Evolutionary conservation across 2,797 vertebrate species (phyloP).

Genomic region (Hemitrygon akajei): DNA sequence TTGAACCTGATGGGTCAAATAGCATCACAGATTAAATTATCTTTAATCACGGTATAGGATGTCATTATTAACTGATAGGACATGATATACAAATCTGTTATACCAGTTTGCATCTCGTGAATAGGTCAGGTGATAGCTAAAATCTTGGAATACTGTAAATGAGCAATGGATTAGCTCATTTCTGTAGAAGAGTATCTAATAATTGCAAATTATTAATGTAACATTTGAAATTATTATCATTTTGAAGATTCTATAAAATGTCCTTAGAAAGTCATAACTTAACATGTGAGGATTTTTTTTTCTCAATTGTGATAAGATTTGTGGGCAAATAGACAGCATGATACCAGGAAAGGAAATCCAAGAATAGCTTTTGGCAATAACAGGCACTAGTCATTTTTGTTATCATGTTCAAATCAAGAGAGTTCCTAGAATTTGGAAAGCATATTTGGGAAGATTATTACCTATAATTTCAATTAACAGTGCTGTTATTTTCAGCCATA

Average conservation of each 20-base stretch:
- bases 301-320: background rate
- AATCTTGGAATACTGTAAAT: background rate
- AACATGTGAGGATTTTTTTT: background rate
- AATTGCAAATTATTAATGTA: background rate
- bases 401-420: background rate
- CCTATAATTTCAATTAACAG: too few species aligned
- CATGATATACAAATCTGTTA: background rate
- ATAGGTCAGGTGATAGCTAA: background rate
- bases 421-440: background rate
- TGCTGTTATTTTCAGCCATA: too few species aligned
- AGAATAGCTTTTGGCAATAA: slow-evolving; percentile 11
- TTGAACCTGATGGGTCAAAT: too few species aligned
- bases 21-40: background rate
- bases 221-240: background rate
- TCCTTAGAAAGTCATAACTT: background rate
- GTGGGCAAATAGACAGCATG: slow-evolving; percentile 2
- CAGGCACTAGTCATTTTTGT: background rate
- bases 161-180: background rate
- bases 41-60: background rate
- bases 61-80: background rate
- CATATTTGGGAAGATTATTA: background rate
- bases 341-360: background rate
- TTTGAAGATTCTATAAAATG: background rate
- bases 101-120: background rate
- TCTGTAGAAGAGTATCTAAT: background rate